Percentiles rank a stretch among this genome's conserved stretches.
These are phyloP conservation scores for Bovichtus diacanthus DNA, from an alignment of 2,797 vertebrate species.

Conservation along the genomic window DNA sequence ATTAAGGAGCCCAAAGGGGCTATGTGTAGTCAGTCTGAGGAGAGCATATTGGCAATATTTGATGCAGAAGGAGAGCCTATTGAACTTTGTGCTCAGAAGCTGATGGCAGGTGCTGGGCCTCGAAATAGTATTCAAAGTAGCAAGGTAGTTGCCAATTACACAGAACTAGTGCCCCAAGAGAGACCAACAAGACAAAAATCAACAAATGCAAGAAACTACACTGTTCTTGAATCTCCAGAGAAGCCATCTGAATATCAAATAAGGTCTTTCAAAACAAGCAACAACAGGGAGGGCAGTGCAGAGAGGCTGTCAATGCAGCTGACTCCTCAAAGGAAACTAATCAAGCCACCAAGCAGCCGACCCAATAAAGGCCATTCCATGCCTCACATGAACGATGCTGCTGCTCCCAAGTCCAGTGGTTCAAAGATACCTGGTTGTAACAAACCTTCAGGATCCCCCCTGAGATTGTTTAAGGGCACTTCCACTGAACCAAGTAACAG, in stretches of 20 bases:
- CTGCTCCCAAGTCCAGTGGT: slow-evolving; percentile 77
- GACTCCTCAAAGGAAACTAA: slow-evolving; percentile 80
- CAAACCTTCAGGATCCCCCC: slow-evolving; percentile 84
- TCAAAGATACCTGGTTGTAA: slow-evolving; percentile 88
- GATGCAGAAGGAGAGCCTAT: slow-evolving; percentile 90
- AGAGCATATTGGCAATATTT: slow-evolving; percentile 87
- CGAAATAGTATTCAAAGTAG: slow-evolving; percentile 78
- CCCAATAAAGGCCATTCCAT: slow-evolving; percentile 78
- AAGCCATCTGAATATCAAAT: slow-evolving; percentile 79
- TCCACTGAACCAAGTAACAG: slow-evolving; percentile 62
- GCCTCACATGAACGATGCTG: slow-evolving; percentile 70
- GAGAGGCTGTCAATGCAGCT: slow-evolving; percentile 77
- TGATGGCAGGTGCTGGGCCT: slow-evolving; percentile 74
- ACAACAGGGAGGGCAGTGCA: slow-evolving; percentile 66
- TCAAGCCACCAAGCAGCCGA: slow-evolving; percentile 77
- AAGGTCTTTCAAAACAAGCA: slow-evolving; percentile 53
- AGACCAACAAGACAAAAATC: slow-evolving; percentile 79
- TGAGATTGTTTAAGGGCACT: slow-evolving; percentile 78
- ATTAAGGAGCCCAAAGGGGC: slow-evolving; percentile 85
- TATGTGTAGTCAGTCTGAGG: slow-evolving; percentile 89
- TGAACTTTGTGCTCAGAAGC: slow-evolving; percentile 87
- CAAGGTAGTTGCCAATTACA: slow-evolving; percentile 71
- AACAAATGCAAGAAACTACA: slow-evolving; percentile 75
- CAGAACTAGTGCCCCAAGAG: slow-evolving; percentile 84
- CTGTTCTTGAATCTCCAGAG: slow-evolving; percentile 81